Base-by-base conservation (phyloP, 2,888 invertebrate species). In the Oscheius sp. region DNA sequence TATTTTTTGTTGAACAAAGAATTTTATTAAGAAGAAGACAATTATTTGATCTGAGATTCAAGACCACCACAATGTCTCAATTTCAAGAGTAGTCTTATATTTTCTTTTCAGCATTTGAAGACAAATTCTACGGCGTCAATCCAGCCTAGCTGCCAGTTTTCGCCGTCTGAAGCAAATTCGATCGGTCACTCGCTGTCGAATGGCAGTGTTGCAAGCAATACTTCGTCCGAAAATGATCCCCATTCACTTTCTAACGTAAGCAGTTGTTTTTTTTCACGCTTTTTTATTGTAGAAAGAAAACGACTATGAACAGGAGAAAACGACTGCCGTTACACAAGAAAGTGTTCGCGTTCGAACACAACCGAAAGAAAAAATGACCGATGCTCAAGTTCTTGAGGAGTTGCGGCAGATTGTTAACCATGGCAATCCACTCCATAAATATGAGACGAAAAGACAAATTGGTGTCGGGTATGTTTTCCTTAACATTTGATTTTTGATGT, bases 371-470 rank as follows among this genome's bases (percentile, higher is more conserved):
- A 81, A 81, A 70, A 68, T 81, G 47, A 75, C 73, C 30, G 81
- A 81, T 61, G 49, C 69, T 9, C 72, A 80, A 68, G 74, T 82
- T 38, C 62, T 80, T 28, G 72, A 74, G 14, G 80, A 82, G 49
- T 65, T 82, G 24, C 71, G 78, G 9, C 63, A 59, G 41, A 77
- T 82, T 57, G 80, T 77, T 12, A 77, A 76, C 62, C 89, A 90
- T 9, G 92, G 91, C 63, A 91, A 95, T 88, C 94, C 95, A 0
- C 89, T 91, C 74, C 89, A 91, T 24, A 90, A 92, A 75, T 95
- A 94, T 87, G 91, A 91, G 75, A 90, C 92, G 74, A 90, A 91
- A 73, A 92, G 92, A 85, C 93, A 94, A 86, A 91, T 95, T 56
- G 94, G 95, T 63, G 92, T 93, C 32, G 95, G 95, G 89, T 89